Evolutionary conservation across 2,113 vertebrate species (phyloP).

Genomic region (Lanius ludovicianus): DNA sequence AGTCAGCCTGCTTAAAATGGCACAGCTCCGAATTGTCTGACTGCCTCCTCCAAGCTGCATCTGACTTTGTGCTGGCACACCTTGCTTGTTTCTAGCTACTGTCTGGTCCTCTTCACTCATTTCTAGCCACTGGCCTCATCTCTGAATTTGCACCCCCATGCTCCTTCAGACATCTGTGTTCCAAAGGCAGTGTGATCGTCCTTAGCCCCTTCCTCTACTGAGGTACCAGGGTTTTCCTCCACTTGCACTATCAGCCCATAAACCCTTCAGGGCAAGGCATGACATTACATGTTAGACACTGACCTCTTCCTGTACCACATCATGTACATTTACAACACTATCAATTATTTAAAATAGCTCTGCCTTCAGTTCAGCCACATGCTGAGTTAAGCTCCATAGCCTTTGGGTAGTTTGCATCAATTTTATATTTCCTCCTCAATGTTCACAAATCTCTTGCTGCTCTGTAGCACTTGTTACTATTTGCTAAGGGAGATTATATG

Average conservation of each 20-base stretch:
- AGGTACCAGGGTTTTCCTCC: not conserved
- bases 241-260: not conserved
- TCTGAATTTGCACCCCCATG: rapidly evolving
- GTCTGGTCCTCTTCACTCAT: rapidly evolving
- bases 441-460: not conserved
- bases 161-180: not conserved
- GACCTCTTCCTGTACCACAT: conserved; percentile 27
- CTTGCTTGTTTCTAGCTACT: not conserved
- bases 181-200: rapidly evolving
- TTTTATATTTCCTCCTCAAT: not conserved
- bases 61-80: not conserved
- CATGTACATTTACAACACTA: conserved; percentile 21
- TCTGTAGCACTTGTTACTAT: conserved; percentile 20
- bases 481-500: conserved; percentile 2
- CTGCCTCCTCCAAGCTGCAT: not conserved
- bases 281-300: not conserved
- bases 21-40: conserved; percentile 10
- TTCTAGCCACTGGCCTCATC: not conserved
- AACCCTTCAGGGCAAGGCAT: not conserved
- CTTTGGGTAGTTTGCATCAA: not conserved
- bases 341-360: conserved; percentile 58
- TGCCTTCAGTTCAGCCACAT: conserved; percentile 25
- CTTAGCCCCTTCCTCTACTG: not conserved
- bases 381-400: conserved; percentile 37
- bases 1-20: conserved; percentile 55